Percentiles rank a stretch among this genome's conserved stretches.
Evolutionary conservation across 2,888 invertebrate species (phyloP).

Genomic region (Timandra comae): DNA sequence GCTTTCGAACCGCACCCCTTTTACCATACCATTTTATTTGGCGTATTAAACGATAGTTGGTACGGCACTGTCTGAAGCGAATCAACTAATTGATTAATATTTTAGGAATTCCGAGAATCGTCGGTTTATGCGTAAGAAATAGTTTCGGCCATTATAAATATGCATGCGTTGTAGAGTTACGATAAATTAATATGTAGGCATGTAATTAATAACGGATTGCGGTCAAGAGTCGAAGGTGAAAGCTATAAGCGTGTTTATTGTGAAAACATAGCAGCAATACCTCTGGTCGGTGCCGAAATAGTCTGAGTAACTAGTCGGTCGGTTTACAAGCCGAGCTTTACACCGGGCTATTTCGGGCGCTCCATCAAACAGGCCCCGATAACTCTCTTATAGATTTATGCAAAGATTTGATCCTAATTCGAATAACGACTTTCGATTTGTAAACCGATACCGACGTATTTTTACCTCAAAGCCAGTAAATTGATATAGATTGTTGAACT

Average conservation of each 20-base stretch:
- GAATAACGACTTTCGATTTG: slow-evolving; percentile 21
- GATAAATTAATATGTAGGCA: slow-evolving; percentile 23
- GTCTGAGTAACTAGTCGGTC: slow-evolving; percentile 55
- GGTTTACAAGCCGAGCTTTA: slow-evolving; percentile 49
- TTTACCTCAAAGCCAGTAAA: too few relatives aligned
- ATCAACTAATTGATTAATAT: slow-evolving; percentile 36
- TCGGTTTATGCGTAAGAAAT: slow-evolving; percentile 2
- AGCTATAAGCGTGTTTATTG: slow-evolving; percentile 49
- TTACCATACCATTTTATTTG: slow-evolving; percentile 47
- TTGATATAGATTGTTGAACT: too few relatives aligned
- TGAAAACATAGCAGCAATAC: slow-evolving; percentile 39
- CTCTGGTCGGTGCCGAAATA: slow-evolving; percentile 42
- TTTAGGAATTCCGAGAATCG: slow-evolving; percentile 17
- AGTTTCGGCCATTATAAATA: slow-evolving; percentile 15
- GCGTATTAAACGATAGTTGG: slow-evolving; percentile 30
- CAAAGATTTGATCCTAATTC: slow-evolving; percentile 44
- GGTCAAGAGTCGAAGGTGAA: slow-evolving; percentile 46
- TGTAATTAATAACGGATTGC: slow-evolving; percentile 31
- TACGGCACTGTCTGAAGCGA: slow-evolving; percentile 31
- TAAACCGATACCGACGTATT: neutral
- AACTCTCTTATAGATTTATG: slow-evolving; percentile 55
- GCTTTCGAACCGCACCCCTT: slow-evolving; percentile 49
- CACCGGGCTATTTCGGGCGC: slow-evolving; percentile 59
- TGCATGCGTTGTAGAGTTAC: slow-evolving; percentile 9
- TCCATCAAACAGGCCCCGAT: slow-evolving; percentile 49